A percentile compares a stretch with the other conserved stretches of the same genome.
Conservation (phyloP, 2,113 vertebrate genomes). For the Cyanoderma ruficeps region DNA sequence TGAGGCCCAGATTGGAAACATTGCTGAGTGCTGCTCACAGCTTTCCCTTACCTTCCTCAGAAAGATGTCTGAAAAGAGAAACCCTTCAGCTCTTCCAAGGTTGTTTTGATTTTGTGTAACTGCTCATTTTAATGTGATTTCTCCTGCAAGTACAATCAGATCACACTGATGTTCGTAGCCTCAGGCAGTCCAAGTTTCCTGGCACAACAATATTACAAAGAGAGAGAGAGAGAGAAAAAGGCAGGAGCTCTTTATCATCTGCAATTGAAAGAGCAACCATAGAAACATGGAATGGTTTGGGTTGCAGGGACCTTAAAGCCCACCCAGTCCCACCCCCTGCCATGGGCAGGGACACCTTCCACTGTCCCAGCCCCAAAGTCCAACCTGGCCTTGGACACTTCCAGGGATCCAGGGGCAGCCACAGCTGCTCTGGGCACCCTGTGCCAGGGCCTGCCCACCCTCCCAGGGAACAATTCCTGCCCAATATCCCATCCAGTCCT, state of each 20-base stretch:
- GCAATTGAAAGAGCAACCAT: neutral
- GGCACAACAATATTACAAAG: neutral
- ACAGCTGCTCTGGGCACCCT: neutral
- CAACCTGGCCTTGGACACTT: accelerated
- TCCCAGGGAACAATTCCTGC: neutral
- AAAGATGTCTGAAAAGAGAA: neutral
- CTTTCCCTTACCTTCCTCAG: neutral
- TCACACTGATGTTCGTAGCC: neutral
- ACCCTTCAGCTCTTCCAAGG: neutral
- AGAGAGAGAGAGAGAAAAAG: neutral
- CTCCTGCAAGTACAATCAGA: neutral
- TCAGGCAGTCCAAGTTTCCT: neutral
- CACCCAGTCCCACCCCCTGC: neutral
- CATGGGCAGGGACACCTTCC: neutral
- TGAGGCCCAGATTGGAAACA: neutral
- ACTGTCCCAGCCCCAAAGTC: neutral
- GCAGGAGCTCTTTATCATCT: neutral
- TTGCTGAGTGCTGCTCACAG: neutral
- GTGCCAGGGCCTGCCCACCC: neutral
- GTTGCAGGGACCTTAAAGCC: neutral
- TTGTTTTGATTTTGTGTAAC: neutral
- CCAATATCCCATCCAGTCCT: neutral
- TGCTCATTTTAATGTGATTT: neutral
- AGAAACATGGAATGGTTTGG: neutral
- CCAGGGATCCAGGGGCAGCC: neutral